Evolutionary conservation across 1,140 invertebrate species (phyloP), one percentile per base, ranked within the genome.

Genomic region (Drosophila teissieri): DNA sequence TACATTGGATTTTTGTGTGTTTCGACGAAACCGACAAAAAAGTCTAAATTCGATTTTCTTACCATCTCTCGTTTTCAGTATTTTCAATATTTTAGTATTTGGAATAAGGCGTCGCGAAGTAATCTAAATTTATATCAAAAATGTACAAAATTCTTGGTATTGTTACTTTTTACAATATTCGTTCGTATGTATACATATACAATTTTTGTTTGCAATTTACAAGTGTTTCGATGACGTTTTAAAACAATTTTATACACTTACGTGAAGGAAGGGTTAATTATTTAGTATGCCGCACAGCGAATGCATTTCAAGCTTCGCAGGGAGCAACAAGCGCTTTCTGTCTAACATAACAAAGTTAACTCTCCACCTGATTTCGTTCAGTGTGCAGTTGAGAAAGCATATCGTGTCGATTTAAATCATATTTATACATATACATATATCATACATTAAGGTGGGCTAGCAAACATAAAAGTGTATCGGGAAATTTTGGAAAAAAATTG

Each of bases 21-120:
- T 77, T 77, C 74, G 62, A 58, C 72, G 72, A 83, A 80, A 72
- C 75, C 80, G 80, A 79, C 51, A 64, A 65, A 48, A 83, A 72
- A 74, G 64, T 89, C 64, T 86, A 83, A 86, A 86, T 82, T 86
- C 75, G 83, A 62, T 75, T 73, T 61, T 76, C 52, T 78, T 65
- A 78, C 60, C 78, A 76, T 46, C 60, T 70, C 73, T 67, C 40
- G 46, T 67, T 64, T 61, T 67, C 40, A 62, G 39, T 62, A 72
- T 58, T 55, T 51, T 73, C 37, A 46, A 42, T 63, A 54, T 51
- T 37, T 51, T 78, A 39, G 42, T 72, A 57, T 64, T 73, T 83
- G 55, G 65, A 76, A 79, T 85, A 86, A 86, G 82, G 83, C 83
- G 75, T 82, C 79, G 62, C 67, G 78, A 82, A 79, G 70, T 79